A percentile compares a stretch with the other conserved stretches of the same genome.
These are phyloP conservation scores for Lethenteron reissneri DNA, from an alignment of 2,113 vertebrate species.

Conservation along the genomic window DNA sequence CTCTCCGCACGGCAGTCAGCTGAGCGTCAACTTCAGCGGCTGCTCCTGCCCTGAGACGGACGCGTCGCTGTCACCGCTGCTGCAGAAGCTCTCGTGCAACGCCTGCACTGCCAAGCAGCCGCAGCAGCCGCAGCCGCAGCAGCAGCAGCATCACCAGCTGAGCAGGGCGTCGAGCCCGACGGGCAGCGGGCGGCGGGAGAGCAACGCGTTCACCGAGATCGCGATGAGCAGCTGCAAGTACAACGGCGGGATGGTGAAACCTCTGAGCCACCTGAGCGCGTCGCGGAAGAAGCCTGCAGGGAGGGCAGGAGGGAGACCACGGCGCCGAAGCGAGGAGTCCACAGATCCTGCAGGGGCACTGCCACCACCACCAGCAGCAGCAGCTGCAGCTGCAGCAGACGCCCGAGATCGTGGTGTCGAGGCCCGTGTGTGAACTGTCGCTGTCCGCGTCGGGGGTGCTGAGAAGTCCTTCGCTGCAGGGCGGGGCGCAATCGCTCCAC, in stretches of 20 bases:
- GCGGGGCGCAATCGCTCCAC: no score
- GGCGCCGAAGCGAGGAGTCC: conserved; percentile 16
- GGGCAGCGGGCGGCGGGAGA: conserved; percentile 37
- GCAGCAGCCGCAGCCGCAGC: conserved; percentile 12
- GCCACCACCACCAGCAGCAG: conserved; percentile 44
- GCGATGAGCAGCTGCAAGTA: conserved; percentile 98
- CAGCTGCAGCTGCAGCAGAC: conserved; percentile 18
- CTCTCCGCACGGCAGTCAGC: no score
- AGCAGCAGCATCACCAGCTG: conserved; percentile 21
- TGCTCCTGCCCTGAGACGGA: no score
- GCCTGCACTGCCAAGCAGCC: conserved; percentile 53
- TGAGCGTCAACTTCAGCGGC: no score
- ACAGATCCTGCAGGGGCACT: conserved; percentile 19
- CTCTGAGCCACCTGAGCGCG: conserved; percentile 76
- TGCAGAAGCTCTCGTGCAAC: conserved; percentile 26
- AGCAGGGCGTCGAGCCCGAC: no score
- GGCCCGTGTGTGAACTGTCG: neutral
- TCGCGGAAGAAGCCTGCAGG: conserved; percentile 58
- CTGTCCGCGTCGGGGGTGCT: conserved; percentile 31
- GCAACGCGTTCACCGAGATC: conserved; percentile 93
- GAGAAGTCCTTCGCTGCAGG: neutral
- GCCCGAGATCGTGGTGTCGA: conserved; percentile 70
- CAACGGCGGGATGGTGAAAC: conserved; percentile 85
- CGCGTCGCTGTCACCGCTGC: no score
- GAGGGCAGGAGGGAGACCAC: conserved; percentile 32